Evolutionary conservation across 2,113 vertebrate species (phyloP).

Genomic region (Gnathonemus longibarbis): DNA sequence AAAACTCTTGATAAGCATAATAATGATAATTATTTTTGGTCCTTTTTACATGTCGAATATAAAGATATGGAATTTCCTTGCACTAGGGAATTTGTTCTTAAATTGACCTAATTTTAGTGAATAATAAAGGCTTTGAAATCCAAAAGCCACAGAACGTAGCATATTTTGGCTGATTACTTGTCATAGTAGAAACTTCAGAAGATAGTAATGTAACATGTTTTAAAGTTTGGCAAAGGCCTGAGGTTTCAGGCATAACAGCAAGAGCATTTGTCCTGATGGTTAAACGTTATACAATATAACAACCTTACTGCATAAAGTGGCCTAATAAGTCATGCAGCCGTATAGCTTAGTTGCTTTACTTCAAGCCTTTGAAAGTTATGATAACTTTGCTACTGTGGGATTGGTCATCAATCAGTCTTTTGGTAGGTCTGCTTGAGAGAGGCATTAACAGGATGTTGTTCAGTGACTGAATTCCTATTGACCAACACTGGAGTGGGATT

Average conservation of each 20-base stretch:
- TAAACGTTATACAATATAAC: neutral
- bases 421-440: neutral
- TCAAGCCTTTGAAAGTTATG: neutral
- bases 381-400: neutral
- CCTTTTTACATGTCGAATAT: neutral
- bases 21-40: constrained; percentile 4
- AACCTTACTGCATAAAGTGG: neutral
- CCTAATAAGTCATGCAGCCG: neutral
- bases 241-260: neutral
- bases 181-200: neutral
- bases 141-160: neutral
- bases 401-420: neutral
- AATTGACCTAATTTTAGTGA: constrained; percentile 8
- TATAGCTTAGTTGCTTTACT: neutral
- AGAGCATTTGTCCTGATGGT: neutral
- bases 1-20: neutral
- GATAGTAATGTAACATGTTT: neutral
- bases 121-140: constrained; percentile 6
- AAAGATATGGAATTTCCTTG: neutral
- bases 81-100: neutral
- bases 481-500: neutral
- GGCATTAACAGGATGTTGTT: neutral
- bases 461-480: neutral
- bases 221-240: neutral
- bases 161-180: neutral